phyloP scores from a whole-genome alignment of 2,797 vertebrate species.

The Corythornis leucogaster region DNA sequence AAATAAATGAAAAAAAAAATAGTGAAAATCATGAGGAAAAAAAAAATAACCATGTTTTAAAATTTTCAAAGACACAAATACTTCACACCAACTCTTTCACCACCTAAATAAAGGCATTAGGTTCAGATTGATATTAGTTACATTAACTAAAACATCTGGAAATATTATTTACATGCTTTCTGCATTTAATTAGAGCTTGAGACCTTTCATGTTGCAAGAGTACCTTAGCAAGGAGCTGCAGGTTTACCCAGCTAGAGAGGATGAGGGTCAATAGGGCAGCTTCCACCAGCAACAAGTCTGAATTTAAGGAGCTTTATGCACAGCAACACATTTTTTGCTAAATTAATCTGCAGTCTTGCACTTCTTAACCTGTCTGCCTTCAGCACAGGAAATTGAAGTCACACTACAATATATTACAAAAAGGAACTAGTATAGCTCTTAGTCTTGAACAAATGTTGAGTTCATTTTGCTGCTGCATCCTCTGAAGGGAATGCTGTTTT shows the following conservation, averaged over 20 bases:
- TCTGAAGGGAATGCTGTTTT: conserved; percentile 79
- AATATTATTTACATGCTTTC: background rate
- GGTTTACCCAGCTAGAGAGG: background rate
- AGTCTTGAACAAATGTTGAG: background rate
- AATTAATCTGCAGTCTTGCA: background rate
- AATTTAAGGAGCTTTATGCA: background rate
- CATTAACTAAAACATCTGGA: background rate
- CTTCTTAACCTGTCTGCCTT: background rate
- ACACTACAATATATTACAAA: background rate
- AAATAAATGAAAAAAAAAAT: background rate
- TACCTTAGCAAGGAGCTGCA: background rate
- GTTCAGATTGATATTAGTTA: background rate
- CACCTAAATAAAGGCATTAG: background rate
- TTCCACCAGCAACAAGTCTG: background rate
- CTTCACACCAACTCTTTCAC: background rate
- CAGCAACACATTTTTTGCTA: background rate
- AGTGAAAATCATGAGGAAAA: background rate
- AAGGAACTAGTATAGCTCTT: background rate
- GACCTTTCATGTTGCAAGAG: background rate
- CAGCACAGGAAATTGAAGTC: background rate
- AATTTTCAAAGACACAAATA: background rate
- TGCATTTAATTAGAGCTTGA: background rate
- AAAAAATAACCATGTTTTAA: background rate
- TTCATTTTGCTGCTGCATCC: background rate
- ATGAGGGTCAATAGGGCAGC: background rate